Percentiles rank a stretch among this genome's conserved stretches.
These are phyloP conservation scores for Poecilia velifera DNA, from an alignment of 2,797 vertebrate genomes.

Conservation along the genomic window DNA sequence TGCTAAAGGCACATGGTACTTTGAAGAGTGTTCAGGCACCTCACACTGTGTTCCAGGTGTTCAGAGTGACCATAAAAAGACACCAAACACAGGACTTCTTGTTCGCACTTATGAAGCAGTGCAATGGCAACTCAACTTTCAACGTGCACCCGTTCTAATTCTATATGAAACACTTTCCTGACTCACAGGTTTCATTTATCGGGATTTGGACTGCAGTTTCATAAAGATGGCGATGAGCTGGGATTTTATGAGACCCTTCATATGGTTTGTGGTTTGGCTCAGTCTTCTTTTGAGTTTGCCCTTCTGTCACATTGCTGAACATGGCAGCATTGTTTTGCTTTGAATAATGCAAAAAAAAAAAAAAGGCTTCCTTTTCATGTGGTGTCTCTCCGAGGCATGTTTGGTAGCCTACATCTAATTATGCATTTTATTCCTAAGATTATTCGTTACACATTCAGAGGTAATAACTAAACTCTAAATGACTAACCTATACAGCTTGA, in stretches of 20 bases:
- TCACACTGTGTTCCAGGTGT: conserved; percentile 55
- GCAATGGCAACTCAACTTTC: conserved; percentile 22
- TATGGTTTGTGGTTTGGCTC: conserved; percentile 47
- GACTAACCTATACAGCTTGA: not conserved
- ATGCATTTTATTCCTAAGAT: not conserved
- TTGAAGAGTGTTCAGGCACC: conserved; percentile 55
- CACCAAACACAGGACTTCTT: conserved; percentile 51
- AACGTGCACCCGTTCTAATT: conserved; percentile 13
- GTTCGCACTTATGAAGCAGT: conserved; percentile 40
- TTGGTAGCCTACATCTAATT: not conserved
- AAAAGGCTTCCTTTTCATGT: conserved; percentile 62
- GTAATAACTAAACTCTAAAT: not conserved
- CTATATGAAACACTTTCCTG: conserved; percentile 32
- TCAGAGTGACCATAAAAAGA: conserved; percentile 52
- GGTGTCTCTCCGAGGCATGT: conserved; percentile 42
- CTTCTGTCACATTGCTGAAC: conserved; percentile 58
- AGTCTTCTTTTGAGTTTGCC: conserved; percentile 59
- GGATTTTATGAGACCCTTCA: conserved; percentile 54
- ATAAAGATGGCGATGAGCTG: conserved; percentile 40
- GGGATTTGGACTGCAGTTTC: conserved; percentile 43
- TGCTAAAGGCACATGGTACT: conserved; percentile 34
- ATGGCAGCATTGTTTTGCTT: conserved; percentile 56
- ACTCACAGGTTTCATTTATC: conserved; percentile 24
- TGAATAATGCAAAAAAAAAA: conserved; percentile 50
- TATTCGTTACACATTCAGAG: not conserved